Evolutionary conservation across 2,888 invertebrate species (phyloP), one percentile per base, ranked within the genome.

Genomic region (Heliconius ismenius): DNA sequence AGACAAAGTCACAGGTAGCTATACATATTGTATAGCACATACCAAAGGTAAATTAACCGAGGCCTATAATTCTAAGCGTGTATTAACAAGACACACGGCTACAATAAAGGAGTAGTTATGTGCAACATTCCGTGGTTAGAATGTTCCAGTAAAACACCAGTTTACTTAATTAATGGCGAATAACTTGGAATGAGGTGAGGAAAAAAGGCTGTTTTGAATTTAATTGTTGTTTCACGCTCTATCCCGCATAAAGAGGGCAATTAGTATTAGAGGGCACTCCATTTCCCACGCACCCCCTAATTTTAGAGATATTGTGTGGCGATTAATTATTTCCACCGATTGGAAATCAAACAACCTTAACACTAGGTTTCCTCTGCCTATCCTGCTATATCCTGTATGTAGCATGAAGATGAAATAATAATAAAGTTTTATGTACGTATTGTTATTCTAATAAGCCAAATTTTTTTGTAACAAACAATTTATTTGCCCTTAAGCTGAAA

Each of bases 71-170:
- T 69, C 75, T 68, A 21, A n/a, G 36, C 43, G 43, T 69, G 58
- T 76, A 72, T 76, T 64, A 76, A 72, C 54, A 72, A 76, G 76
- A 76, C 36, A 72, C 76, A 76, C 72, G 72, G 72, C 76, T 62
- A 72, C 76, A 76, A 76, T 76, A 72, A 76, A 54, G 65, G 74
- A 32, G 39, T 60, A 72, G 58, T 72, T 72, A 62, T 26, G 73
- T n/a, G 49, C 69, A 28, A 49, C 69, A 54, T 70, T 70, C 69
- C 69, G 69, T 70, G 69, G 69, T 54, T 70, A 32, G 69, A 70
- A 70, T 54, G 54, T 54, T 54, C 32, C 32, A 28, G n/a, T 28
- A 54, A 70, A 49, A 32, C 28, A 69, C 26, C 49, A 28, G 49
- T 54, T 70, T 70, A 32, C 69, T 54, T 70, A 70, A 70, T 70